Evolutionary conservation across 2,113 vertebrate genomes (phyloP), one percentile per base, ranked within the genome.

Genomic region (Emydocephalus ijimae): DNA sequence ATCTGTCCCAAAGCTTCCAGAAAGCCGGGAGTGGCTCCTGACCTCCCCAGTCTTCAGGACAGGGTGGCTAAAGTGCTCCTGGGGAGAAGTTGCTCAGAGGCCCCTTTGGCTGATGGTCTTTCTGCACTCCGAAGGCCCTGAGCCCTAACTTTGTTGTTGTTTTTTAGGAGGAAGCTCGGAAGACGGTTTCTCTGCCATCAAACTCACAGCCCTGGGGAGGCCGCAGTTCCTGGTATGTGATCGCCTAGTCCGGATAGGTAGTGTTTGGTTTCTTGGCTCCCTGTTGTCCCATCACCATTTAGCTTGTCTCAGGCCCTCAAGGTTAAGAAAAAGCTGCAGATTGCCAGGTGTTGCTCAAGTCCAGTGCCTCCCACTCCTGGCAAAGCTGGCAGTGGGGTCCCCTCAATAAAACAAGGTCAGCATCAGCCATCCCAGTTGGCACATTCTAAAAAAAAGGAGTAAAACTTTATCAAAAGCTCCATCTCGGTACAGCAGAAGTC

Each of bases 211-310:
- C 0, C 92, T 99, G 91, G 98, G 98, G 91, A 97, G 98, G 93
- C 99, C 99, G 23, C 98, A 99, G 96, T 98, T 99, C 97, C 97
- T 99, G 98, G 99, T 99, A 97, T 97, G 98, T 94, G 54, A 24
- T 23, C 1, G 1, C 29, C 18, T 34, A 15, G 2, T 8, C 12
- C 4, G 39, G 39, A 26, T 43, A 34, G 1, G 43, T 0, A 6
- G 5, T 23, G 0, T 26, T 2, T 24, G 43, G 23, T 55, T 26
- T 89, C 89, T 88, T 24, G 26, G 12, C 86, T 55, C 15, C 15
- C n/a, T 74, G 1, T n/a, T 15, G 64, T 2, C 64, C n/a, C n/a
- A 18, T 34, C n/a, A 18, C 14, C 26, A 1, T 64, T 29, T 64
- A 29, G 11, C 61, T 69, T 69, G 3, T 69, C 61, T n/a, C 29